Conservation (phyloP, 1,140 invertebrate genomes). For the Epicauta chinensis region DNA sequence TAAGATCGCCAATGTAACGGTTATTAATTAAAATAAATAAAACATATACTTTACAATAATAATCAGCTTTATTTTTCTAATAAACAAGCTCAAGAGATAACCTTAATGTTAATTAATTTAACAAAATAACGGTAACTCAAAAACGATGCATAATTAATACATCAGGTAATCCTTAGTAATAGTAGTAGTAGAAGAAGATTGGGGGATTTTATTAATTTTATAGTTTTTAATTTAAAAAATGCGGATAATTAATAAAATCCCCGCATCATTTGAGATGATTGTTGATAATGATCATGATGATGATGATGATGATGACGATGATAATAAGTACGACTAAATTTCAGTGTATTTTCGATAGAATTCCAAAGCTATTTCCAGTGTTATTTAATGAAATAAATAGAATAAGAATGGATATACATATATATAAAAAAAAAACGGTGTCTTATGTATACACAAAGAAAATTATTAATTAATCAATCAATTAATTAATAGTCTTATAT, state of each 20-base stretch:
- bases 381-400: too few species aligned
- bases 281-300: too few species aligned
- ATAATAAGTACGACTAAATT: too few species aligned
- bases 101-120: slow-evolving; percentile 36
- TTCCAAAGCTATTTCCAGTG: too few species aligned
- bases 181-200: too few species aligned
- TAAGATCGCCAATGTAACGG: too few species aligned
- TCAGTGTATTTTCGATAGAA: too few species aligned
- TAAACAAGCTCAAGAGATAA: slow-evolving; percentile 38
- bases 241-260: too few species aligned
- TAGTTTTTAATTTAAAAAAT: too few species aligned
- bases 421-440: slow-evolving; percentile 26
- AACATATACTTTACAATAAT: slow-evolving; percentile 20
- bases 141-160: slow-evolving; percentile 33
- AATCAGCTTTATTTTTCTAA: slow-evolving; percentile 38
- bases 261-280: too few species aligned
- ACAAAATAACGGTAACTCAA: slow-evolving; percentile 39
- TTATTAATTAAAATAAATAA: background rate
- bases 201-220: too few species aligned
- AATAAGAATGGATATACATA: slow-evolving; percentile 7
- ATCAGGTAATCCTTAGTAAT: slow-evolving; percentile 33
- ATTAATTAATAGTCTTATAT: slow-evolving; percentile 30
- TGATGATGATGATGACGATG: too few species aligned
- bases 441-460: slow-evolving; percentile 27
- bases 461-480: slow-evolving; percentile 32